Base-by-base conservation (phyloP, 2,797 vertebrate genomes). In the Amphiprion clarkii region DNA sequence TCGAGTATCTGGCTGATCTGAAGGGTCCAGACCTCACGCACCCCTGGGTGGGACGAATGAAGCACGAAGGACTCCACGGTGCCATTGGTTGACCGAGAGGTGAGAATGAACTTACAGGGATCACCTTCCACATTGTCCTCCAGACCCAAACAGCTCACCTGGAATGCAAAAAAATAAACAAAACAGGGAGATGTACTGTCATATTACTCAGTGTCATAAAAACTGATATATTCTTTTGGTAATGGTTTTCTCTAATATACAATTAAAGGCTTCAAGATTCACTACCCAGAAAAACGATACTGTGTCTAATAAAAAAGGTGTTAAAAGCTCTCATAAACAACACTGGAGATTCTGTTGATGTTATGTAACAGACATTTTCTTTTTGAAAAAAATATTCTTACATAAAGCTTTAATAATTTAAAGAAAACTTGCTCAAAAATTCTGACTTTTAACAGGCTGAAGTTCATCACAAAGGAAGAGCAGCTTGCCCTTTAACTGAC, bases 1-100 rank as follows among this genome's bases (percentile, higher is more conserved):
- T 99, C 98, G 76, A 99, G 94, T 79, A 99, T 99, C 93, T 99
- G 98, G 93, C 96, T 95, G 87, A 99, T 98, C 95, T 99, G 98
- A 44, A 99, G 96, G 82, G 96, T 97, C 98, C 98, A 99, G 12
- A 98, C 95, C 91, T 99, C 97, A 51, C 97, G 96, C 79, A 98
- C 96, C 67, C 97, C 97, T 1, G 96, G 96, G 88, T 97, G 98
- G 68, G 97, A 92, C 23, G 98, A 97, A 92, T 99, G 98, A 82
- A 99, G 94, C 88, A 98, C 78, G 61, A 97, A 97, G 75, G 96
- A 96, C 91, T 99, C 98, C 5, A 74, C 68, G 7, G 92, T 85
- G 88, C 94, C 85, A 19, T 95, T 97, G 33, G 96, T 92, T 0
- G 92, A 94, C 88, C 97, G 95, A 44, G 97, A 98, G 0, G 96